Evolutionary conservation across 2,797 vertebrate genomes (phyloP).

Genomic region (Amphiprion clarkii): DNA sequence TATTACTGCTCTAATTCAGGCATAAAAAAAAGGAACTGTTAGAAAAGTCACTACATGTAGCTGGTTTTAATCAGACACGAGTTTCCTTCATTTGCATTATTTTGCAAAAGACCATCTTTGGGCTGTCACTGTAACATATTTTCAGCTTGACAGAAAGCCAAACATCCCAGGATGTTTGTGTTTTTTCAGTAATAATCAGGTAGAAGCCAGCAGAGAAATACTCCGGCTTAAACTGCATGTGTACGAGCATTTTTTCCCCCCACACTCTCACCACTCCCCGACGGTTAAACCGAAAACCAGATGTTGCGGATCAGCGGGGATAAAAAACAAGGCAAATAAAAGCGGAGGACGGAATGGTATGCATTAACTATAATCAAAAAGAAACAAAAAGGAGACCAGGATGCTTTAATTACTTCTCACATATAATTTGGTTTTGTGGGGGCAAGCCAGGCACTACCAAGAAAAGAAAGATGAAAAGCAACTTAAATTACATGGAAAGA

Average conservation of each 20-base stretch:
- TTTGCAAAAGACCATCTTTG: constrained; percentile 34
- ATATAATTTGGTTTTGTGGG: constrained; percentile 84
- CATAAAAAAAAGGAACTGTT: constrained; percentile 16
- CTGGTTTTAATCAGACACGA: constrained; percentile 6
- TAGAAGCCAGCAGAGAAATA: constrained; percentile 68
- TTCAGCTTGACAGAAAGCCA: constrained; percentile 52
- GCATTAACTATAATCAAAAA: constrained; percentile 87
- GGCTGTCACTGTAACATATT: constrained; percentile 46
- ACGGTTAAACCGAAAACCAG: constrained; percentile 82
- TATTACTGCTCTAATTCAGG: constrained; percentile 28
- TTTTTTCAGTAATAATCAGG: constrained; percentile 72
- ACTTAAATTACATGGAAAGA: constrained; percentile 82
- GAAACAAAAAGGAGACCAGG: constrained; percentile 81
- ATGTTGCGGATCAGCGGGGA: constrained; percentile 84
- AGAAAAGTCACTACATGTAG: constrained; percentile 38
- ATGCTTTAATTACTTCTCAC: constrained; percentile 85
- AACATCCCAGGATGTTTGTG: constrained; percentile 60
- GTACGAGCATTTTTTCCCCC: constrained; percentile 64
- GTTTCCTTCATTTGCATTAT: constrained; percentile 16
- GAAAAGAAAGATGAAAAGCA: constrained; percentile 83
- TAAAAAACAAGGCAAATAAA: constrained; percentile 83
- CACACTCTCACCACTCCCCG: constrained; percentile 67
- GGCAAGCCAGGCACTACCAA: constrained; percentile 75
- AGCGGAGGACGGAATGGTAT: constrained; percentile 77
- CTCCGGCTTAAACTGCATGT: constrained; percentile 67